These are phyloP conservation scores for Pollenia angustigena DNA, from an alignment of 2,888 invertebrate species.

Conservation along the genomic window DNA sequence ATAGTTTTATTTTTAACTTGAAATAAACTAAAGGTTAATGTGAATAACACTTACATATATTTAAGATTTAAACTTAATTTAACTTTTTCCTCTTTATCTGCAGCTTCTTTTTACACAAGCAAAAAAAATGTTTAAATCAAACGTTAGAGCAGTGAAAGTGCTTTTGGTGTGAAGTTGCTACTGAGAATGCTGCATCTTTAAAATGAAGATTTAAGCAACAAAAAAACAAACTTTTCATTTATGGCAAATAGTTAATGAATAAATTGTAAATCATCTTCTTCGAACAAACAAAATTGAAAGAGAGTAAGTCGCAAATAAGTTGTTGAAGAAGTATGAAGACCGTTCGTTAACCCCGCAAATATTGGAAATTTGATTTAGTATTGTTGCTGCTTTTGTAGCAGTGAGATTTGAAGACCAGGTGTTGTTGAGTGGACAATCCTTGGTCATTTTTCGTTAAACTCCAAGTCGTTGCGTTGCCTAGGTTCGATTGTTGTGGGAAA, in stretches of 20 bases:
- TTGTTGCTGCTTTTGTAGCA: too few relatives aligned
- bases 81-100: neutral
- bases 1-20: too few relatives aligned
- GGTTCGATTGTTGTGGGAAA: too few relatives aligned
- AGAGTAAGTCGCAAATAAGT: neutral
- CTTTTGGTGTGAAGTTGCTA: neutral
- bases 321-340: neutral
- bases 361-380: neutral
- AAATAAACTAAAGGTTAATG: conserved; percentile 26
- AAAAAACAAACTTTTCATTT: conserved; percentile 3
- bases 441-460: too few relatives aligned
- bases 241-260: conserved; percentile 30
- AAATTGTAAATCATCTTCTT: neutral
- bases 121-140: neutral
- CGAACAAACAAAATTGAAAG: neutral
- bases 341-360: neutral
- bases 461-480: too few relatives aligned
- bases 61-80: conserved; percentile 1
- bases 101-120: neutral
- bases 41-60: neutral
- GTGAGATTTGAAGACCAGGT: too few relatives aligned
- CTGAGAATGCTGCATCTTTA: too few relatives aligned
- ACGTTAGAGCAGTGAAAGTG: conserved; percentile 49
- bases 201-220: neutral
- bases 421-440: too few relatives aligned